Percentiles rank a stretch among this genome's conserved stretches.
Conservation (phyloP, 2,113 vertebrate species). For the Pterocles orientalis region DNA sequence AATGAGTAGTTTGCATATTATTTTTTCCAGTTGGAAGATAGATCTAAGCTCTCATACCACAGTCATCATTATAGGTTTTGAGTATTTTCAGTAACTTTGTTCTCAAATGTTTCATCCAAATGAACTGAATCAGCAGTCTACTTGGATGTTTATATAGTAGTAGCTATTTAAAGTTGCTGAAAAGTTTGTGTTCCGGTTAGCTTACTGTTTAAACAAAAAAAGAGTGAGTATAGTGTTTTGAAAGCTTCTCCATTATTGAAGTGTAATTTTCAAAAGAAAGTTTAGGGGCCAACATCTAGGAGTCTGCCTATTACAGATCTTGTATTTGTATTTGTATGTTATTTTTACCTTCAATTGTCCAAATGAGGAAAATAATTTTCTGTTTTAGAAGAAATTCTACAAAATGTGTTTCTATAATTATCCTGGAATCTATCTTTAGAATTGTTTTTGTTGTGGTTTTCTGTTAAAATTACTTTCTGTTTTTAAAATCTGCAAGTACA, state of each 20-base stretch:
- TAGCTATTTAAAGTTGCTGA: neutral
- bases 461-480: constrained; percentile 75
- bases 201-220: neutral
- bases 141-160: neutral
- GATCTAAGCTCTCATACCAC: neutral
- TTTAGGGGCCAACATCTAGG: neutral
- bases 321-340: neutral
- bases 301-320: constrained; percentile 24
- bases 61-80: neutral
- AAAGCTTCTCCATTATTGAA: neutral
- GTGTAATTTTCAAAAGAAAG: neutral
- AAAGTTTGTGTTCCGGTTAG: neutral
- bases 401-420: constrained; percentile 73
- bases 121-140: neutral
- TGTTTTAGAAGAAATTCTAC: constrained; percentile 68
- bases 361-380: constrained; percentile 66
- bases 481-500: constrained; percentile 73
- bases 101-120: neutral
- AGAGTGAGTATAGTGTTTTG: neutral
- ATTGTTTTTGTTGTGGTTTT: constrained; percentile 78
- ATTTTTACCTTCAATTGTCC: constrained; percentile 55
- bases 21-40: neutral
- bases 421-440: constrained; percentile 70
- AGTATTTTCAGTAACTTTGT: neutral
- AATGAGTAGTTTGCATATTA: neutral